Evolutionary conservation across 2,113 vertebrate species (phyloP), one percentile per base, ranked within the genome.

Genomic region (Hystrix cristata): DNA sequence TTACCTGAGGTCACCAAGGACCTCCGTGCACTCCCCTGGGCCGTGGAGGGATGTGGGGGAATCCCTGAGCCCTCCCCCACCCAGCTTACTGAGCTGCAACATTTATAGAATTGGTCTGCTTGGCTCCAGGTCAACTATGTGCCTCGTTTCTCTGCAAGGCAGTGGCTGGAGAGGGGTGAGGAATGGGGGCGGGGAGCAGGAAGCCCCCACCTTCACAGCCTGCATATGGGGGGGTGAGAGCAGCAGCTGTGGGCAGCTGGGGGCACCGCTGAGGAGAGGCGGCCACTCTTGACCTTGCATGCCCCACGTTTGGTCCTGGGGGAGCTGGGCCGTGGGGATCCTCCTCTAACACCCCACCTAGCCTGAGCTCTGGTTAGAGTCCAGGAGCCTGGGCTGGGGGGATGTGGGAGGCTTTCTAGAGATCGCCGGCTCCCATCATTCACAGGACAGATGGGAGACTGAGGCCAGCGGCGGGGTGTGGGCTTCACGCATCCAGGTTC

Each of bases 101-200:
- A 76, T 98, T 98, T 98, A 96, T 97, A 98, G 98, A 97, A 97
- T 97, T 74, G 46, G 95, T 98, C 98, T 98, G 97, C 95, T 98
- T 98, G 98, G 98, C 98, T 92, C 89, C 67, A 0, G 72, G 94
- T 98, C 98, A 98, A 98, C 95, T 98, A 98, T 98, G 98, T 57
- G 87, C 89, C 97, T 98, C 59, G 5, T 97, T 98, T 97, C 95
- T 95, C 94, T 92, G 96, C 48, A 76, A 98, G 96, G 91, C 97
- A 94, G 95, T 98, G 98, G 97, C 98, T 98, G 97, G 76, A 93
- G 96, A 62, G 94, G 82, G 96, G 84, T 97, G 82, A 83, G 85
- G 48, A 96, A 94, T 95, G 90, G 97, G 90, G 94, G 89, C 8
- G 65, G 97, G 97, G 97, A 94, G 88, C 91, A 95, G 97, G 83